Evolutionary conservation across 1,140 invertebrate species (phyloP).

Genomic region (Agrypnia vestita): DNA sequence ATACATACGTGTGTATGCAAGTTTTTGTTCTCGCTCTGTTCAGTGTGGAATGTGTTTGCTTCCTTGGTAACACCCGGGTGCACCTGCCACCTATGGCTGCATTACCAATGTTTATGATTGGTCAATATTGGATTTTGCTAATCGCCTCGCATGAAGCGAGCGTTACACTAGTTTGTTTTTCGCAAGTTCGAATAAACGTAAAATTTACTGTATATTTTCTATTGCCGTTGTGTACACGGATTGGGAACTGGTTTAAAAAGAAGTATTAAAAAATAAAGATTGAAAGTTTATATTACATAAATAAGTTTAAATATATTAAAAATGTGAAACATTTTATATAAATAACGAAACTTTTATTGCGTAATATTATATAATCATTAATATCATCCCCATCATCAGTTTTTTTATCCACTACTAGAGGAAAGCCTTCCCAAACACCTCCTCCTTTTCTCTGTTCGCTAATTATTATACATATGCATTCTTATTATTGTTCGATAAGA

Average conservation of each 20-base stretch:
- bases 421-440: too few species aligned
- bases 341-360: slow-evolving; percentile 5
- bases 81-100: slow-evolving; percentile 4
- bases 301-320: too few species aligned
- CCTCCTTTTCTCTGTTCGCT: too few species aligned
- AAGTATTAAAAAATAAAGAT: too few species aligned
- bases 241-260: neutral
- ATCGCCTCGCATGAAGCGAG: neutral
- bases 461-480: too few species aligned
- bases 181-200: neutral
- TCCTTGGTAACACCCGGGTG: neutral
- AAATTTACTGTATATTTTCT: neutral
- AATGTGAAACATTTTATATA: neutral
- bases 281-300: neutral
- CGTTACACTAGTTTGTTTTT: neutral
- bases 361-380: too few species aligned
- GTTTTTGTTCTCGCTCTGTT: too few species aligned
- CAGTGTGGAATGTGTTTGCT: neutral
- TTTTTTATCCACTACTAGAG: too few species aligned
- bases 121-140: slow-evolving; percentile 22
- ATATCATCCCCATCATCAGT: too few species aligned
- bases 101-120: neutral
- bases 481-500: too few species aligned
- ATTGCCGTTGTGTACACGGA: too few species aligned
- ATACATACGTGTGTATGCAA: too few species aligned